phyloP scores from a whole-genome alignment of 2,113 vertebrate genomes.

The Scopus umbretta region DNA sequence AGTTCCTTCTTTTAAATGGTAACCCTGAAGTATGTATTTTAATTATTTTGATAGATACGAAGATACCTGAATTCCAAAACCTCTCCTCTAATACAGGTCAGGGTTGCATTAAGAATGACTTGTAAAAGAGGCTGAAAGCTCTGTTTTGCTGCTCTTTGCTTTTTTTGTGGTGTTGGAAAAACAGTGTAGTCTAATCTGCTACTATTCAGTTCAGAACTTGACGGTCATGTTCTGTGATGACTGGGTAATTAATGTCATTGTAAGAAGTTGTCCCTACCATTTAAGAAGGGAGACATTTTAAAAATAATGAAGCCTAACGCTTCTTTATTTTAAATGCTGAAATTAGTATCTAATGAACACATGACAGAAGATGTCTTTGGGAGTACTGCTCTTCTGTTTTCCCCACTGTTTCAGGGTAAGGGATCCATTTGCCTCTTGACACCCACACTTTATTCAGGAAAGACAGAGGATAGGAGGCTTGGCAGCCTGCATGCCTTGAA shows the following conservation, averaged over 20 bases:
- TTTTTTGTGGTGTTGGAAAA: neutral
- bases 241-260: neutral
- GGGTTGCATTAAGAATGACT: neutral
- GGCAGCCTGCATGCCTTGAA: neutral
- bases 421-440: neutral
- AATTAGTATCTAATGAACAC: neutral
- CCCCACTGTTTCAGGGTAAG: neutral
- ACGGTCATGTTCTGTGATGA: neutral
- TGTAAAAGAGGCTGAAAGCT: neutral
- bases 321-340: neutral
- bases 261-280: neutral
- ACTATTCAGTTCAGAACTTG: neutral
- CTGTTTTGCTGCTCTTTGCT: neutral
- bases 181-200: neutral
- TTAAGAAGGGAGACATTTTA: neutral
- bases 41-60: neutral
- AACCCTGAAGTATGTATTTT: neutral
- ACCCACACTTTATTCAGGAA: neutral
- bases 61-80: neutral
- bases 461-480: neutral
- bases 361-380: neutral
- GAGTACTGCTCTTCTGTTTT: neutral
- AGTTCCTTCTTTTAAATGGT: neutral
- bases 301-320: neutral
- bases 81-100: neutral